Base-by-base conservation (phyloP, 2,888 invertebrate genomes). In the Empis stercorea region DNA sequence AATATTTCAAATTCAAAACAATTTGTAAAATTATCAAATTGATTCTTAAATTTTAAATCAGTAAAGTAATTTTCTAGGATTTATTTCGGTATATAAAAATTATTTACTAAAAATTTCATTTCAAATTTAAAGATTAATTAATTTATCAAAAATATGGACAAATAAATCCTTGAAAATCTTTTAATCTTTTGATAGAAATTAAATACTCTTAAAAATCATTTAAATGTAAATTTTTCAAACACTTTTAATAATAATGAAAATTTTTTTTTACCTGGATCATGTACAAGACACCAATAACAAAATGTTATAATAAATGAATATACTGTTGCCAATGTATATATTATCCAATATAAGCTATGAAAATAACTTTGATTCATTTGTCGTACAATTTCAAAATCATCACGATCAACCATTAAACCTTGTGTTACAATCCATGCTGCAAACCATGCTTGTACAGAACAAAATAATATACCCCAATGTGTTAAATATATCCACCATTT, bases 181-280 rank as follows among this genome's bases (percentile, higher is more conserved):
- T n/a, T n/a, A n/a, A n/a, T n/a, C n/a, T n/a, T n/a, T n/a, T n/a
- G n/a, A n/a, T n/a, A n/a, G n/a, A n/a, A n/a, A n/a, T n/a, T n/a
- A n/a, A n/a, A n/a, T n/a, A n/a, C n/a, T n/a, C n/a, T n/a, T n/a
- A n/a, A n/a, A n/a, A n/a, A n/a, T n/a, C n/a, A n/a, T n/a, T n/a
- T n/a, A n/a, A n/a, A n/a, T n/a, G n/a, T n/a, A n/a, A n/a, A n/a
- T n/a, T n/a, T n/a, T n/a, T n/a, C n/a, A n/a, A n/a, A n/a, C n/a
- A n/a, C n/a, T n/a, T n/a, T n/a, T n/a, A n/a, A n/a, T n/a, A n/a
- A n/a, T n/a, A n/a, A n/a, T n/a, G n/a, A n/a, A n/a, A n/a, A n/a
- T n/a, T n/a, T n/a, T n/a, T n/a, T n/a, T n/a, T 65, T 61, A 84
- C 84, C 74, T 52, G 83, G 78, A 64, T 86, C 75, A 64, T 84